Evolutionary conservation across 2,113 vertebrate genomes (phyloP), one percentile per base, ranked within the genome.

Genomic region (Onychostoma macrolepis): DNA sequence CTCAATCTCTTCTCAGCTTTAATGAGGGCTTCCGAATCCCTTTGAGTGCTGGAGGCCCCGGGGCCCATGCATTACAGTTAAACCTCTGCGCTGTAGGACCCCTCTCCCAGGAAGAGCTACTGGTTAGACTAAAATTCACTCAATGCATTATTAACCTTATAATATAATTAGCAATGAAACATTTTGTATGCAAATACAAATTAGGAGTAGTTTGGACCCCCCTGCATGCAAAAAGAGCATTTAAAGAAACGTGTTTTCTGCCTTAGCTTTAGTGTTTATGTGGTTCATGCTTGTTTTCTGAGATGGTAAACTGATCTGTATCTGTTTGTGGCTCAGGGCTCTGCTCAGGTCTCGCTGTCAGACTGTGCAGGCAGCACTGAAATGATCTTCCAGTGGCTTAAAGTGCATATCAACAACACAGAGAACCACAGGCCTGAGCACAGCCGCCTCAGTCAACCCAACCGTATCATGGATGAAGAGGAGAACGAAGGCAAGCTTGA

Each of bases 11-110:
- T 0, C 91, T 99, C 92, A 95, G 95, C 91, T 98, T 99, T 92
- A 99, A 98, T 75, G 97, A 99, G 93, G 97, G 97, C 58, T 99
- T 99, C 94, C 94, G 94, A 90, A 96, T 99, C 87, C 97, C 97
- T 0, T 94, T 97, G 89, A 95, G 96, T 6, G 93, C 95, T 19
- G 95, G 94, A 91, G 90, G 94, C 84, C 91, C 96, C 94, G 93
- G 94, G 21, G 85, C 94, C 87, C 97, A 96, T 85, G 95, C 95
- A 1, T 94, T 99, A 89, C 96, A 99, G 88, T 91, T 99, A 53
- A 98, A 97, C 3, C 92, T 99, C 88, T 99, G 97, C 88, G 95
- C 96, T 2, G 93, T 97, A 90, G 97, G 96, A 71, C 95, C 94
- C 7, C 95, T 96, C 83, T 94, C 95, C 15, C 97, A 97, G 90